Base-by-base conservation (phyloP, 1,140 invertebrate species). In the Lanistes nyassanus region DNA sequence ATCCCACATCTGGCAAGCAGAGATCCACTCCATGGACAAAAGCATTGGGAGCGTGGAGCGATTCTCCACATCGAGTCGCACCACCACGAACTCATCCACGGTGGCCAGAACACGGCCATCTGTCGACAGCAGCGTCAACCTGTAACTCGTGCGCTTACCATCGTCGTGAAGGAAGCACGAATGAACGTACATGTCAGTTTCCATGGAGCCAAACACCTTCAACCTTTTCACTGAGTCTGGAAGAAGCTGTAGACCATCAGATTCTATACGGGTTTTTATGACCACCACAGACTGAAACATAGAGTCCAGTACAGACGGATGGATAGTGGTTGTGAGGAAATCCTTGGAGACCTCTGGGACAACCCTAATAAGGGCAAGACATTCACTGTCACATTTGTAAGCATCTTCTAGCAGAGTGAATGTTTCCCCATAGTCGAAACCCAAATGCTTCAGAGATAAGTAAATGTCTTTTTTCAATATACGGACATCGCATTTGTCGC, bases 241-340 rank as follows among this genome's bases (percentile, higher is more conserved):
- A 47, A 47, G 42, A 47, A 47, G 19, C 0, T 47, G 42, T 16
- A 47, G 31, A 39, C 64, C 72, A 23, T 58, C 29, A 13, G 72
- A 42, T 3, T 64, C 72, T n/a, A 51, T 36, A 5, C 58, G 34
- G 42, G 51, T 53, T 39, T 47, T 74, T 62, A 74, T 31, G n/a
- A 74, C 34, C 3, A 64, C 60, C 9, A 62, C 62, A 3, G 77
- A 80, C 69, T 84, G 81, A 3, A 82, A 39, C 73, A 82, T 74
- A 2, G 71, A 78, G 76, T 81, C 81, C 0, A 82, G 68, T 26
- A 82, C 66, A 19, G 77, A 75, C 34, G 81, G 83, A 64, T 82
- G 82, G n/a, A 83, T 62, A 47, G 78, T 76, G 13, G 82, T 83
- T 5, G 26, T 42, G 13, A 70, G 36, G 5, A 78, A 71, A 39